Evolutionary conservation across 2,113 vertebrate genomes (phyloP).

Genomic region (Eclectus roratus): DNA sequence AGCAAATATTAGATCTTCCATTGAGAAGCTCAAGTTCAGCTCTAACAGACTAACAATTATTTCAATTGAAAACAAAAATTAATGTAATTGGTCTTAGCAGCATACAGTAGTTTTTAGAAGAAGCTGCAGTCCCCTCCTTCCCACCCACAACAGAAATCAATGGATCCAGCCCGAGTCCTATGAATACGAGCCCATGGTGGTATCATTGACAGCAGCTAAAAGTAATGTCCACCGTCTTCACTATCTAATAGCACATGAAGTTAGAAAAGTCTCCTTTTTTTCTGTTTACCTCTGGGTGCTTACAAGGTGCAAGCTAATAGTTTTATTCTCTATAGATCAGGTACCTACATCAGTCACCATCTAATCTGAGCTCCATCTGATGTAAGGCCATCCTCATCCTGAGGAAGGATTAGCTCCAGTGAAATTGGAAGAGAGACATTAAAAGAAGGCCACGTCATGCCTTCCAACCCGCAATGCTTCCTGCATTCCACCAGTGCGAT

Average conservation of each 20-base stretch:
- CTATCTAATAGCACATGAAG: neutral
- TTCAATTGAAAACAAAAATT: neutral
- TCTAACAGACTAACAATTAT: neutral
- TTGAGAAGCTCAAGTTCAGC: neutral
- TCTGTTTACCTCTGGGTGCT: neutral
- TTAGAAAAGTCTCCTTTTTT: neutral
- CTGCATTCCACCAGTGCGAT: neutral
- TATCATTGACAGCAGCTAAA: neutral
- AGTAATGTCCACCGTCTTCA: neutral
- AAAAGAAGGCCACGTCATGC: neutral
- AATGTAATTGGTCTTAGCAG: neutral
- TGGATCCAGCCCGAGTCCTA: neutral
- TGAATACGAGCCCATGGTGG: accelerated
- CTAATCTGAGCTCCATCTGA: neutral
- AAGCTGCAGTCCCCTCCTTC: neutral
- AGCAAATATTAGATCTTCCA: neutral
- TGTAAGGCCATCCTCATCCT: neutral
- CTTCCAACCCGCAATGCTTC: neutral
- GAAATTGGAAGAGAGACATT: neutral
- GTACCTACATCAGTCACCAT: neutral
- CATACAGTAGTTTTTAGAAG: neutral
- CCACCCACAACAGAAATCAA: neutral
- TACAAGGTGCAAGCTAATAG: neutral
- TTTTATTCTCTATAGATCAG: neutral
- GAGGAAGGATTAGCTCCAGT: neutral